Evolutionary conservation across 2,888 invertebrate genomes (phyloP).

Genomic region (Ptychoptera albimana): DNA sequence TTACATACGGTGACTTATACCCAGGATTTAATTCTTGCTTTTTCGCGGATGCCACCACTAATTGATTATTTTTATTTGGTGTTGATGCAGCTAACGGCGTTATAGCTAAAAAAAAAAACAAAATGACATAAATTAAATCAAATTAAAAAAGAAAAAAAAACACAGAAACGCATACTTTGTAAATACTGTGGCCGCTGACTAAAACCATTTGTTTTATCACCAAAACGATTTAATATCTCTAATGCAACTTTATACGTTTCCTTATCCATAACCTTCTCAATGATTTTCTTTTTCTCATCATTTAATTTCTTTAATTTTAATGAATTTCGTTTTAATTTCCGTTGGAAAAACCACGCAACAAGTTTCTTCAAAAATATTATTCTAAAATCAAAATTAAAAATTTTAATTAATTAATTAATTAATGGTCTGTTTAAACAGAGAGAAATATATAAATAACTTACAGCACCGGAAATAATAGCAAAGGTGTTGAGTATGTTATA

Average conservation of each 20-base stretch:
- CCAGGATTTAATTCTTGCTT: no score
- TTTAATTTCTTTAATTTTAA: constrained; percentile 51
- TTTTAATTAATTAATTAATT: no score
- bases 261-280: constrained; percentile 93
- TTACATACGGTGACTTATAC: no score
- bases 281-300: constrained; percentile 70
- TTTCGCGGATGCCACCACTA: no score
- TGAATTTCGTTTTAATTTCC: constrained; percentile 64
- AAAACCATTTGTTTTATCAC: constrained; percentile 19
- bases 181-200: constrained; percentile 1
- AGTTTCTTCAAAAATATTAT: constrained; percentile 60
- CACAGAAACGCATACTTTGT: no score
- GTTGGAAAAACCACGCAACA: constrained; percentile 78
- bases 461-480: constrained; percentile 69
- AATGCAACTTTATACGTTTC: constrained; percentile 75
- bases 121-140: no score
- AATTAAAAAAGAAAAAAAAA: not conserved
- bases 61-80: no score
- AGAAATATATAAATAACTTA: constrained; percentile 43
- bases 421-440: not conserved
- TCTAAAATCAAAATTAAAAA: constrained; percentile 31
- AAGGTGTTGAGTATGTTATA: constrained; percentile 58
- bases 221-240: constrained; percentile 27
- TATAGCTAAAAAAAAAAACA: no score
- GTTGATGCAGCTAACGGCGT: no score